phyloP scores from a whole-genome alignment of 2,113 vertebrate genomes.

The Gobius niger region DNA sequence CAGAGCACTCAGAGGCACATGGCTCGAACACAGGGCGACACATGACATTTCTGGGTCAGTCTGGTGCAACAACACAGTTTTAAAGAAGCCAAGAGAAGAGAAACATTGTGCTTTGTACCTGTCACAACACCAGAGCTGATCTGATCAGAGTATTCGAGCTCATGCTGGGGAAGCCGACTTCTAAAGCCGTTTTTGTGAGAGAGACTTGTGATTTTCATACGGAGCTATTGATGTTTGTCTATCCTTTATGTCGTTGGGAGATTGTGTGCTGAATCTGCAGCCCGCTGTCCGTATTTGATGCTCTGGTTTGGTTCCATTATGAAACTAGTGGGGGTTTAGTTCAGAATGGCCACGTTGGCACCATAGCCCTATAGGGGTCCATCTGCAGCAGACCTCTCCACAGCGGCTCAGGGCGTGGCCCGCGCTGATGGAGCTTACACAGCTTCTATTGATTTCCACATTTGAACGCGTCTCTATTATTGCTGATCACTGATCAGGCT shows the following conservation, averaged over 20 bases:
- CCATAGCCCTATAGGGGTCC: constrained; percentile 49
- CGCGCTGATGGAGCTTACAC: constrained; percentile 28
- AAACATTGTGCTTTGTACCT: constrained; percentile 55
- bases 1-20: constrained; percentile 11
- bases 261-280: constrained; percentile 45
- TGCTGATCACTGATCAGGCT: constrained; percentile 58
- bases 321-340: constrained; percentile 50
- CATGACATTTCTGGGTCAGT: constrained; percentile 68
- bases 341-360: constrained; percentile 46
- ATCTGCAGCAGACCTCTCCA: constrained; percentile 49
- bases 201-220: constrained; percentile 45
- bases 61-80: constrained; percentile 25
- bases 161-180: constrained; percentile 49
- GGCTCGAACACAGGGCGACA: constrained; percentile 41
- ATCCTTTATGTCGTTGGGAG: constrained; percentile 37
- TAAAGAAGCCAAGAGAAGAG: constrained; percentile 37
- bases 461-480: constrained; percentile 62
- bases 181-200: constrained; percentile 33
- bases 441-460: constrained; percentile 62
- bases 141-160: constrained; percentile 10
- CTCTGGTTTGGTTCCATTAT: constrained; percentile 68
- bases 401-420: constrained; percentile 47
- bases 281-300: constrained; percentile 68
- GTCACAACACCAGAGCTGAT: constrained; percentile 53
- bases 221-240: constrained; percentile 57